A percentile compares a stretch with the other conserved stretches of the same genome.
Conservation (phyloP, 1,140 invertebrate genomes). For the Drosophila paulistorum region DNA sequence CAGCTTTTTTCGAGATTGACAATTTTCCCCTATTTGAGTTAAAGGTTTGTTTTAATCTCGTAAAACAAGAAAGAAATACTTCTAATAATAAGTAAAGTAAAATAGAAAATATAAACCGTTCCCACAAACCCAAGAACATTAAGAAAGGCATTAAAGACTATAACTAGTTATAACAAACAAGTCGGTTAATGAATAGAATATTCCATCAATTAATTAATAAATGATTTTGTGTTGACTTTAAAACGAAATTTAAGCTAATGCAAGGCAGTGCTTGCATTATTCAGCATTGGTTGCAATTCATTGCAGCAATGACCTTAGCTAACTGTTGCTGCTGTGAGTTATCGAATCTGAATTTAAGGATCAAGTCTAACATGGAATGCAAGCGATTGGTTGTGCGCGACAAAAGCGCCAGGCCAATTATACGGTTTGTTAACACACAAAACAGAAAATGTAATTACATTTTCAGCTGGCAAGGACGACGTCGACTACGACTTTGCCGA, state of each 20-base stretch:
- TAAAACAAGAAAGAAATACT: no score
- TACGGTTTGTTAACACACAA: conserved; percentile 80
- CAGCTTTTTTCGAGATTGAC: no score
- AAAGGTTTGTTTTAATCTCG: no score
- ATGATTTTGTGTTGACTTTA: neutral
- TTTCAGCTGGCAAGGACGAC: conserved; percentile 45
- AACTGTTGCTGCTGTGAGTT: conserved; percentile 62
- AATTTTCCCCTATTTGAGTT: no score
- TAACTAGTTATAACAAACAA: no score
- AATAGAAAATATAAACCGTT: no score
- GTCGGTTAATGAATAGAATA: neutral
- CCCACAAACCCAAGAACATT: no score
- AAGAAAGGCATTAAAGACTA: no score
- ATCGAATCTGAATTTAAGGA: conserved; percentile 14
- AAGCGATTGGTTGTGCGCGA: conserved; percentile 39
- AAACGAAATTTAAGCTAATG: neutral
- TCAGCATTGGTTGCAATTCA: neutral
- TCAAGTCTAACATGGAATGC: conserved; percentile 46
- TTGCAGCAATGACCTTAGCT: conserved; percentile 15
- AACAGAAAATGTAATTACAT: conserved; percentile 81
- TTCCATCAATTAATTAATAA: neutral
- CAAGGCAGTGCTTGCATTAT: neutral
- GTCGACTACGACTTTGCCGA: neutral
- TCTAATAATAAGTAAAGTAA: no score
- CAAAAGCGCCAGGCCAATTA: conserved; percentile 70